These are phyloP conservation scores for Cryptoleucopteryx plumbea DNA, from an alignment of 2,113 vertebrate genomes.

Conservation along the genomic window DNA sequence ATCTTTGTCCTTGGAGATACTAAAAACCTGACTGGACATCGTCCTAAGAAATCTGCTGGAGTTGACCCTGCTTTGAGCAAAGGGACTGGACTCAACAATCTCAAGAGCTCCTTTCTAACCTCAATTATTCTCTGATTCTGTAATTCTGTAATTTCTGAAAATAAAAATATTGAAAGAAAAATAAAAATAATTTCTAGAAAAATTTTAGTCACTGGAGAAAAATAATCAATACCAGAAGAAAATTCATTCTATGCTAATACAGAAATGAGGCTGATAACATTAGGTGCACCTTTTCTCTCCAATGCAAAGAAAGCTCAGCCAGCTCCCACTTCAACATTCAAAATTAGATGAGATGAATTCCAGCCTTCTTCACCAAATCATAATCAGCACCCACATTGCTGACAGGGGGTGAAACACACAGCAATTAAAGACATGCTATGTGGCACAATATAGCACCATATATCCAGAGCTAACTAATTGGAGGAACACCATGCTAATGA, in stretches of 20 bases:
- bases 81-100: not conserved
- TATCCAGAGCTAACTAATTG: not conserved
- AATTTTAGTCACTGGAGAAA: not conserved
- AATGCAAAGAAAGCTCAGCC: not conserved
- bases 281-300: not conserved
- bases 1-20: not conserved
- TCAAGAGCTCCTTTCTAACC: not conserved
- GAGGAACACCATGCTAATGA: not conserved
- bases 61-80: not conserved
- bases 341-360: not conserved
- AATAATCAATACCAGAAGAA: not conserved
- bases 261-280: not conserved
- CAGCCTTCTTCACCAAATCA: not conserved
- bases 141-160: not conserved
- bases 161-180: not conserved
- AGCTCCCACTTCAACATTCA: not conserved
- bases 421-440: not conserved
- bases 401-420: not conserved
- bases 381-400: not conserved
- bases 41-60: not conserved
- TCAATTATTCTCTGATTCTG: not conserved
- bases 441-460: not conserved
- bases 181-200: not conserved
- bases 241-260: not conserved
- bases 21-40: not conserved